Conservation (phyloP, 2,888 invertebrate genomes). For the Stegophylla sp. region DNA sequence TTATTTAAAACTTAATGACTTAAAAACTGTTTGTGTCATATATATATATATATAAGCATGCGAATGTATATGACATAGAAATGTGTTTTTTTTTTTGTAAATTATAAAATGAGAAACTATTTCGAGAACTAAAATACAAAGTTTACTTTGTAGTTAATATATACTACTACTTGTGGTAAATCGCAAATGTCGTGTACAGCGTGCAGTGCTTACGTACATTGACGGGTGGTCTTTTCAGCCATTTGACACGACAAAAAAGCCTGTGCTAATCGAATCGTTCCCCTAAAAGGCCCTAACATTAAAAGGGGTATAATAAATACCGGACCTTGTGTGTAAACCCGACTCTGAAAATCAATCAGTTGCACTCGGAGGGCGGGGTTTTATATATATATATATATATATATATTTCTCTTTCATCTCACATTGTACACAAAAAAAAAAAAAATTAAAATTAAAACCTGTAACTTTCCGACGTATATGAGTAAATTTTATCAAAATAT, state of each 20-base stretch:
- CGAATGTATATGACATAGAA: background rate
- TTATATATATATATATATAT: too few relatives aligned
- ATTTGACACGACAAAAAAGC: slow-evolving; percentile 42
- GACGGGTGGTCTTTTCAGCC: slow-evolving; percentile 24
- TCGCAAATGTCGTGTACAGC: slow-evolving; percentile 24
- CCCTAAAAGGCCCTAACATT: slow-evolving; percentile 25
- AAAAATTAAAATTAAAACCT: too few relatives aligned
- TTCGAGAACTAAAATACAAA: slow-evolving; percentile 2
- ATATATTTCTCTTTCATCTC: slow-evolving; percentile 43
- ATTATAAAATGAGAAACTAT: background rate
- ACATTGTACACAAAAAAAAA: background rate
- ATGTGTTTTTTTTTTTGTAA: background rate
- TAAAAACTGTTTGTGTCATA: background rate
- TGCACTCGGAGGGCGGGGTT: slow-evolving; percentile 6
- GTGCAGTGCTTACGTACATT: slow-evolving; percentile 30
- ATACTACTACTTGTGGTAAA: slow-evolving; percentile 15
- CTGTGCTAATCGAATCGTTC: slow-evolving; percentile 52
- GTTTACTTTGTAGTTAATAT: slow-evolving; percentile 18
- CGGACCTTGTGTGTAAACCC: slow-evolving; percentile 21
- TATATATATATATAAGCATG: background rate
- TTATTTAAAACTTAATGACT: background rate
- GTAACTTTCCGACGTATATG: background rate
- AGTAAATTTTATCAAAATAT: background rate
- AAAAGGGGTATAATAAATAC: slow-evolving; percentile 51
- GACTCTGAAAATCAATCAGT: slow-evolving; percentile 49